phyloP scores from a whole-genome alignment of 2,797 vertebrate genomes.

The Echiichthys vipera region DNA sequence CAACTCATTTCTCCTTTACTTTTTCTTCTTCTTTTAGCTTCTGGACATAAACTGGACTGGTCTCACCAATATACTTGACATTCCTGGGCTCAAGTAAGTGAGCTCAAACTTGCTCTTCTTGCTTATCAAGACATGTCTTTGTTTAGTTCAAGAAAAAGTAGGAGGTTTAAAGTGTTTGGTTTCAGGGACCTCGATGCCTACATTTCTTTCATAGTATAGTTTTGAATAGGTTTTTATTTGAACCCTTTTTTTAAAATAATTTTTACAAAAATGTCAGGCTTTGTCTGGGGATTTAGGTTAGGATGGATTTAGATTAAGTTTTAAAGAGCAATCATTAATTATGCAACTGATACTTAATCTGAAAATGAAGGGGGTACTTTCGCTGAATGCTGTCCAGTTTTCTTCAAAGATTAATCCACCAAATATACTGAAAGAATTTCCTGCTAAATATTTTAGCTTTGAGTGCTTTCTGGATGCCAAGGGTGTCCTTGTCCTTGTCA shows the following conservation, averaged over 20 bases:
- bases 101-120: constrained; percentile 12
- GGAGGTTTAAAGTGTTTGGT: neutral
- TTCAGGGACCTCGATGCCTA: neutral
- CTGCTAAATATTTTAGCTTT: neutral
- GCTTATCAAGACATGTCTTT: neutral
- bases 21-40: constrained; percentile 82
- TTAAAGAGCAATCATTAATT: neutral
- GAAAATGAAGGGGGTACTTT: neutral
- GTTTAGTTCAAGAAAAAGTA: neutral
- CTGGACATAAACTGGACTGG: constrained; percentile 98
- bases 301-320: neutral
- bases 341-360: neutral
- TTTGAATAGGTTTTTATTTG: no score
- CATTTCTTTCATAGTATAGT: neutral
- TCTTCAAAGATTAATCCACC: neutral
- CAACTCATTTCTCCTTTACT: constrained; percentile 22
- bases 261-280: no score
- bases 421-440: neutral
- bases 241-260: no score
- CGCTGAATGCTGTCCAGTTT: neutral
- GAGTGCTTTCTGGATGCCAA: neutral
- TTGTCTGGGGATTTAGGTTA: neutral
- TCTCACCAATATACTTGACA: constrained; percentile 96
- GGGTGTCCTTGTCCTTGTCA: neutral
- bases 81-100: constrained; percentile 96